These are phyloP conservation scores for Anagyrus pseudococci DNA, from an alignment of 2,888 invertebrate species.

Conservation along the genomic window DNA sequence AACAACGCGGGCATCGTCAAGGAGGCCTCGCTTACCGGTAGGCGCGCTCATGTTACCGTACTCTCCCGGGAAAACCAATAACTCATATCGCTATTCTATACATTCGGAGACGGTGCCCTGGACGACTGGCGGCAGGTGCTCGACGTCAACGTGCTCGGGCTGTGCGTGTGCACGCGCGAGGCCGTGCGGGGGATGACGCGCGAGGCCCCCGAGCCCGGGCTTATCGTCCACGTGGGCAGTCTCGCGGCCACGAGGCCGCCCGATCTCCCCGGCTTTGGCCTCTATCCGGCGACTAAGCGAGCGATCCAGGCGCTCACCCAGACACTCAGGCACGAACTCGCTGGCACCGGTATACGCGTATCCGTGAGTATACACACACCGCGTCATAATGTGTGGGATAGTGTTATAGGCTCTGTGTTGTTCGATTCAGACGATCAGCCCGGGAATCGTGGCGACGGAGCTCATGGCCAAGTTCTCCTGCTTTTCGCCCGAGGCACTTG, in stretches of 20 bases:
- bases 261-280: conserved; percentile 60
- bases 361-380: conserved; percentile 39
- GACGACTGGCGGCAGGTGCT: conserved; percentile 56
- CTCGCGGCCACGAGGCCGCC: conserved; percentile 64
- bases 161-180: conserved; percentile 47
- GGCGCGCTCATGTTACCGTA: not conserved
- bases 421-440: conserved; percentile 67
- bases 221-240: conserved; percentile 69
- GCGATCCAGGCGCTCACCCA: conserved; percentile 67
- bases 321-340: conserved; percentile 66
- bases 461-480: conserved; percentile 58
- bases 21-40: conserved; percentile 51
- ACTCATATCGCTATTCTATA: not conserved
- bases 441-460: conserved; percentile 68
- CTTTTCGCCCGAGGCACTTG: conserved; percentile 50
- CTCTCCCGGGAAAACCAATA: not conserved
- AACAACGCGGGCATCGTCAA: conserved; percentile 60
- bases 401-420: too few species aligned
- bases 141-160: conserved; percentile 50
- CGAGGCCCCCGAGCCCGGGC: conserved; percentile 63
- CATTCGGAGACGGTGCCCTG: conserved; percentile 45
- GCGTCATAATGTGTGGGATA: too few species aligned
- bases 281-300: conserved; percentile 68
- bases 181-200: conserved; percentile 61
- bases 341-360: conserved; percentile 46